These are phyloP conservation scores for Melanotaenia boesemani DNA, from an alignment of 2,797 vertebrate genomes.

Conservation along the genomic window DNA sequence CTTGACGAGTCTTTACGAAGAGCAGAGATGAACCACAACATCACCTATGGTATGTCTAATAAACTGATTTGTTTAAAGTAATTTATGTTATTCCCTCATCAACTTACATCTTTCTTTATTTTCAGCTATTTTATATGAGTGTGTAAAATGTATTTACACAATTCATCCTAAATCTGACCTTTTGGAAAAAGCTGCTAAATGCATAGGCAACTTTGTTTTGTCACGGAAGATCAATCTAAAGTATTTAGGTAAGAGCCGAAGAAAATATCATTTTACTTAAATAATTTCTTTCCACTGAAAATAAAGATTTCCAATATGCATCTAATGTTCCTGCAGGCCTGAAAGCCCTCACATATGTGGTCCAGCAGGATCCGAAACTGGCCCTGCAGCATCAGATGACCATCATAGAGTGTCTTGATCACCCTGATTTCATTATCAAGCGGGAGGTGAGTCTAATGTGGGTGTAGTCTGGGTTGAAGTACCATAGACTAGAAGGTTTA, in stretches of 20 bases:
- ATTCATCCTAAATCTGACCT: constrained; percentile 94
- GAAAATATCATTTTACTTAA: neutral
- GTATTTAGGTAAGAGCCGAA: constrained; percentile 90
- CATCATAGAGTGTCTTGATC: constrained; percentile 97
- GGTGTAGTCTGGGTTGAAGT: neutral
- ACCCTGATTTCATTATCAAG: constrained; percentile 95
- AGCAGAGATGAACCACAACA: constrained; percentile 98
- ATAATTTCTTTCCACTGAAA: neutral
- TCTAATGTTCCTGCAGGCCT: constrained; percentile 60
- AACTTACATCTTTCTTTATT: constrained; percentile 24
- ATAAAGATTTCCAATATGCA: neutral
- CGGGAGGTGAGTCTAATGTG: constrained; percentile 86
- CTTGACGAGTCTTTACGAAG: constrained; percentile 95
- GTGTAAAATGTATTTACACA: constrained; percentile 95
- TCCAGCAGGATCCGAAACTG: constrained; percentile 94
- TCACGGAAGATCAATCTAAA: constrained; percentile 98
- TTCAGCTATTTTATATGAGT: constrained; percentile 96
- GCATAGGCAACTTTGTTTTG: constrained; percentile 97
- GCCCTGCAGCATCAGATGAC: constrained; percentile 99
- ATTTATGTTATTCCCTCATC: neutral
- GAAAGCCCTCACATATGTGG: constrained; percentile 92
- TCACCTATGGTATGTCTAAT: constrained; percentile 91
- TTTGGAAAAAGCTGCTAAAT: constrained; percentile 95
- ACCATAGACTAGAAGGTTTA: neutral
- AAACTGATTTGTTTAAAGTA: neutral